Evolutionary conservation across 2,797 vertebrate species (phyloP).

Genomic region (Gila robusta): DNA sequence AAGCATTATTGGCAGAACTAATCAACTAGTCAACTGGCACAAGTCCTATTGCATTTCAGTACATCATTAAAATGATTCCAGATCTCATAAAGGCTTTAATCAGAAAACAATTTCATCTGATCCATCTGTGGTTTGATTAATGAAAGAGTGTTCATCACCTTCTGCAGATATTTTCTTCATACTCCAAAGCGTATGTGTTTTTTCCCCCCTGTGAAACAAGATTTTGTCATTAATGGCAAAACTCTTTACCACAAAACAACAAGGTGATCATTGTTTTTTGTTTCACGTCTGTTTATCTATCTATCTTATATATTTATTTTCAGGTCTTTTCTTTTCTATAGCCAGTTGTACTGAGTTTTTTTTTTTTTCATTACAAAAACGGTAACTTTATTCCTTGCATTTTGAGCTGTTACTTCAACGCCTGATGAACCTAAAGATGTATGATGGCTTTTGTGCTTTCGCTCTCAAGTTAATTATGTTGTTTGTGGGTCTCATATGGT

Average conservation of each 20-base stretch:
- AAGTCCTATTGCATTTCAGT: conserved; percentile 35
- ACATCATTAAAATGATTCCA: conserved; percentile 49
- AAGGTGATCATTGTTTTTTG: too few relatives aligned
- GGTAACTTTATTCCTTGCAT: background rate
- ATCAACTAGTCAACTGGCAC: conserved; percentile 13
- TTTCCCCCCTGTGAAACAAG: background rate
- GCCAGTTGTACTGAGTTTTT: too few relatives aligned
- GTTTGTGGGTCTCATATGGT: conserved; percentile 40
- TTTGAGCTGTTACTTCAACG: background rate
- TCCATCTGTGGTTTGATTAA: conserved; percentile 53
- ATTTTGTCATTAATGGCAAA: background rate
- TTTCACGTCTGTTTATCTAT: too few relatives aligned
- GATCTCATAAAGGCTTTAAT: conserved; percentile 54
- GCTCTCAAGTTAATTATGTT: conserved; percentile 40
- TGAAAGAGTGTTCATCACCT: conserved; percentile 37
- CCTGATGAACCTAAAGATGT: conserved; percentile 19
- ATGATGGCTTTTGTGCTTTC: conserved; percentile 8
- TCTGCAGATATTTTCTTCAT: conserved; percentile 2
- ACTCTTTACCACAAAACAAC: background rate
- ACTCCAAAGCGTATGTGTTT: too few relatives aligned
- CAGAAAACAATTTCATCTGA: conserved; percentile 41
- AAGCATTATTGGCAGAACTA: background rate
- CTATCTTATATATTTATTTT: too few relatives aligned
- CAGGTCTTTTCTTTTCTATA: background rate
- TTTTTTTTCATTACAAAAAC: background rate